phyloP scores from a whole-genome alignment of 2,888 invertebrate genomes.

The Artemia sinica region DNA sequence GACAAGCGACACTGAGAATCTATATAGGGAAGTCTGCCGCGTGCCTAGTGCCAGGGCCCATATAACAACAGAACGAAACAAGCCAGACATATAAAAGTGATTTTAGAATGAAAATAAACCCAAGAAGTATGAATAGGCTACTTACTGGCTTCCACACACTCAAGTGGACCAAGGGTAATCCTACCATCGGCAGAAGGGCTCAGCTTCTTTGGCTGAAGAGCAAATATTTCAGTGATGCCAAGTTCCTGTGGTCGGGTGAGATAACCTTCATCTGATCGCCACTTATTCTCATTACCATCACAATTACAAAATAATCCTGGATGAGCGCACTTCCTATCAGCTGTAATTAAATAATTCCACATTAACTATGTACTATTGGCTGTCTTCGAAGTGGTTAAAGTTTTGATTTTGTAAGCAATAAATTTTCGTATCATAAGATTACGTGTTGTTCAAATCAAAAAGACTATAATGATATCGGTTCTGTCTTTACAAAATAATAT shows the following conservation, averaged over 20 bases:
- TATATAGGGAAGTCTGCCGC: too few relatives aligned
- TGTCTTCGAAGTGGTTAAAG: too few relatives aligned
- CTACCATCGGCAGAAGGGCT: conserved; percentile 65
- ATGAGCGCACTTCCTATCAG: conserved; percentile 56
- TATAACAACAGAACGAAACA: background rate
- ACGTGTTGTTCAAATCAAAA: too few relatives aligned
- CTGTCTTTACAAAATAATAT: too few relatives aligned
- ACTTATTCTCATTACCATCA: conserved; percentile 61
- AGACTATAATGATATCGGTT: too few relatives aligned
- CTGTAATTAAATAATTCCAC: background rate
- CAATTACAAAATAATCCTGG: conserved; percentile 73
- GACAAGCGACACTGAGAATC: too few relatives aligned
- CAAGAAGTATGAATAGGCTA: conserved; percentile 24
- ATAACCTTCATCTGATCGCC: conserved; percentile 74
- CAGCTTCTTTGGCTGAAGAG: conserved; percentile 64
- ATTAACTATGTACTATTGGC: too few relatives aligned
- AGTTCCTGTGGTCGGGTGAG: conserved; percentile 60
- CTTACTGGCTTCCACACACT: conserved; percentile 86
- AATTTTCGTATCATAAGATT: too few relatives aligned
- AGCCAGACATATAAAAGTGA: conserved; percentile 17
- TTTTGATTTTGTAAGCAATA: too few relatives aligned
- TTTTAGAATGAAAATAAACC: conserved; percentile 8
- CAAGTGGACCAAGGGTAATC: conserved; percentile 72
- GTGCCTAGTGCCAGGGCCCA: too few relatives aligned
- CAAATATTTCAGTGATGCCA: conserved; percentile 76